These are phyloP conservation scores for Battus philenor DNA, from an alignment of 1,140 invertebrate genomes.

Conservation along the genomic window DNA sequence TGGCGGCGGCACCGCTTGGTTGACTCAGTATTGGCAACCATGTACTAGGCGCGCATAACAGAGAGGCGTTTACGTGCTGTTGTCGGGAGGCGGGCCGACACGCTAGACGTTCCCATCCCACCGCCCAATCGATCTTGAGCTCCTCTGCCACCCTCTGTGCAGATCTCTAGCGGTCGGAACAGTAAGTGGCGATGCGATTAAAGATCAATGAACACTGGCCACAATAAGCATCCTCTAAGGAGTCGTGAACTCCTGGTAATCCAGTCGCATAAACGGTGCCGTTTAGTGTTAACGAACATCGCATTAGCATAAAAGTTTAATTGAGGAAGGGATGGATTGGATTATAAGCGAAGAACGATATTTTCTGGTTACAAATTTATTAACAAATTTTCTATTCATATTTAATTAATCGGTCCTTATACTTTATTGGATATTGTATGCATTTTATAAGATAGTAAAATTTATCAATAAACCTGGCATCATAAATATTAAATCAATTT, in stretches of 20 bases:
- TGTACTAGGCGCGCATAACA: slow-evolving; percentile 63
- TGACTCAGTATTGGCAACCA: slow-evolving; percentile 39
- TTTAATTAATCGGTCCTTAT: too few relatives aligned
- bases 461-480: too few relatives aligned
- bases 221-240: slow-evolving; percentile 28
- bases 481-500: too few relatives aligned
- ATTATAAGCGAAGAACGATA: too few relatives aligned
- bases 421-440: too few relatives aligned
- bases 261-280: slow-evolving; percentile 41
- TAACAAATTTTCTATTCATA: too few relatives aligned
- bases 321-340: too few relatives aligned
- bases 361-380: too few relatives aligned
- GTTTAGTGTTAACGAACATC: slow-evolving; percentile 29
- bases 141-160: slow-evolving; percentile 37
- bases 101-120: slow-evolving; percentile 60
- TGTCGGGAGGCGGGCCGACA: slow-evolving; percentile 57
- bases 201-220: slow-evolving; percentile 34
- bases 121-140: slow-evolving; percentile 55
- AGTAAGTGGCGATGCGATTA: slow-evolving; percentile 27
- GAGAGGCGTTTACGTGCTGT: slow-evolving; percentile 60
- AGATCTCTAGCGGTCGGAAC: slow-evolving; percentile 26
- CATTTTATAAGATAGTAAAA: too few relatives aligned
- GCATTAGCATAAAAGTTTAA: slow-evolving; percentile 1
- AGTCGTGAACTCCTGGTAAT: slow-evolving; percentile 52
- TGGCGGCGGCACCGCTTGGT: slow-evolving; percentile 12